Percentiles rank a stretch among this genome's conserved stretches.
Evolutionary conservation across 2,888 invertebrate genomes (phyloP).

Genomic region (Tipula unca): DNA sequence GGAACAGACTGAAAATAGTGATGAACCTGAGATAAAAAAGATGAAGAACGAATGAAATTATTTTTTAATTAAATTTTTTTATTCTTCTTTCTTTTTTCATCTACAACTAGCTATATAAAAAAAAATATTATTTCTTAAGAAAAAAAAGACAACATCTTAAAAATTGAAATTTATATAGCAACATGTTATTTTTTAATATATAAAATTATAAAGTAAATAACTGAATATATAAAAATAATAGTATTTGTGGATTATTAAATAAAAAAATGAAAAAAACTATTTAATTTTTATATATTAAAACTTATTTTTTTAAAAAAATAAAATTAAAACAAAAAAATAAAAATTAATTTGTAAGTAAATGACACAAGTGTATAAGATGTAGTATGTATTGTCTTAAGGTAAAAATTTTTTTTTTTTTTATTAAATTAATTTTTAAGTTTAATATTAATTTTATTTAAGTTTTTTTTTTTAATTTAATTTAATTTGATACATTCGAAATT

Average conservation of each 20-base stretch:
- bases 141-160: neutral
- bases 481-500: neutral
- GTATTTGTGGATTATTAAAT: neutral
- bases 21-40: slow-evolving; percentile 39
- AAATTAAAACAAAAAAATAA: neutral
- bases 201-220: neutral
- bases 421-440: neutral
- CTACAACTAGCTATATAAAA: neutral
- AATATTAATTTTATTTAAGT: neutral
- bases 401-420: neutral
- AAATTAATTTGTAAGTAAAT: neutral
- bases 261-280: neutral
- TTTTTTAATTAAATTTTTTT: neutral
- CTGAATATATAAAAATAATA: neutral
- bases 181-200: neutral
- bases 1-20: slow-evolving; percentile 30
- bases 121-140: neutral
- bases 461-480: neutral
- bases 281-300: neutral
- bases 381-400: neutral
- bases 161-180: neutral
- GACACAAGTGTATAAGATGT: neutral
- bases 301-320: neutral
- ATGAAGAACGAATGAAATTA: slow-evolving; percentile 37
- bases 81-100: neutral